These are phyloP conservation scores for Drosophila ustulata DNA, from an alignment of 2,888 invertebrate species.

Conservation along the genomic window DNA sequence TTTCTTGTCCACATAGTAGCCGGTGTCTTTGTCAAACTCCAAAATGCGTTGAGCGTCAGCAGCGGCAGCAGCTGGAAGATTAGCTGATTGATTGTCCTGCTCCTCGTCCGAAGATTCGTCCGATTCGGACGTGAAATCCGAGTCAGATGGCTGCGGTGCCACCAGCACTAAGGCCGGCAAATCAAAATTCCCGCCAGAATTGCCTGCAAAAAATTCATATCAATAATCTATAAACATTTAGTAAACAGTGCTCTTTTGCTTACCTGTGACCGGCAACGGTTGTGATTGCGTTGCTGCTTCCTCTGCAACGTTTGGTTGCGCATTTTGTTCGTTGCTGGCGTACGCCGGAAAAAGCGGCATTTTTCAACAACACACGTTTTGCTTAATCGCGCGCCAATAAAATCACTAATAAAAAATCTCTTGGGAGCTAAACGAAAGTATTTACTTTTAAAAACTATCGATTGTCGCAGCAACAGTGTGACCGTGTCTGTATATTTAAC, in stretches of 20 bases:
- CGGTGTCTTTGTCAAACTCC: slow-evolving; percentile 83
- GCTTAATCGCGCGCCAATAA: not conserved
- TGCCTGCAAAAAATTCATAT: not conserved
- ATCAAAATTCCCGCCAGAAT: not conserved
- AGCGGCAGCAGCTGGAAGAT: not conserved
- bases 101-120: not conserved
- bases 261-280: not conserved
- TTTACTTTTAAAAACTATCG: not conserved
- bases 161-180: not conserved
- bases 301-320: not conserved
- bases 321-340: not conserved
- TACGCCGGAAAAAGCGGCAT: slow-evolving; percentile 64
- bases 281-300: not conserved
- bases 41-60: slow-evolving; percentile 12
- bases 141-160: not conserved
- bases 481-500: not conserved
- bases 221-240: not conserved
- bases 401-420: not conserved
- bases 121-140: not conserved
- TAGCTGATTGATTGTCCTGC: not conserved
- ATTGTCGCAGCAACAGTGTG: not conserved
- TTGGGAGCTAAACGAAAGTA: not conserved
- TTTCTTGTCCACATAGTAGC: slow-evolving; percentile 87
- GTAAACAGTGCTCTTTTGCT: not conserved
- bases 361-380: not conserved